phyloP scores from a whole-genome alignment of 2,888 invertebrate species.

The Willowsia nigromaculata region DNA sequence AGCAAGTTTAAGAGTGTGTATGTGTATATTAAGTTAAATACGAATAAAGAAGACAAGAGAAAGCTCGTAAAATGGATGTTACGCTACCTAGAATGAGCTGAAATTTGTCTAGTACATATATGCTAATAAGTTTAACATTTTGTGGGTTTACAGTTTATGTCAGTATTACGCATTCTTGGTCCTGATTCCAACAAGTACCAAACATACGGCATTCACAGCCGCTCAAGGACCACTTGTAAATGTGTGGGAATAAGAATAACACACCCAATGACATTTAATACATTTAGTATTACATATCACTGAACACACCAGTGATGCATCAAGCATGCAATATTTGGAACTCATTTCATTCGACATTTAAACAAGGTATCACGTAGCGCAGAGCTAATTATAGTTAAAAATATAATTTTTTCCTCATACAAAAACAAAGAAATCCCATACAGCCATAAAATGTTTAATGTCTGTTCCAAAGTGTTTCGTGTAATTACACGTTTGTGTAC shows the following conservation, averaged over 20 bases:
- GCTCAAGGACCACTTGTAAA: background rate
- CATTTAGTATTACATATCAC: background rate
- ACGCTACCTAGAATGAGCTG: background rate
- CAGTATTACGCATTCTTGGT: background rate
- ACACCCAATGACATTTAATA: too few species aligned
- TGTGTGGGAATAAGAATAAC: too few species aligned
- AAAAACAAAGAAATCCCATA: background rate
- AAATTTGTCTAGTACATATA: background rate
- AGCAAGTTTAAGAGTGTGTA: background rate
- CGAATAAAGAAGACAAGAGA: background rate
- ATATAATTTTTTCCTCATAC: background rate
- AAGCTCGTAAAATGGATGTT: background rate
- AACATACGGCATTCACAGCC: background rate
- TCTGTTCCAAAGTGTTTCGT: background rate
- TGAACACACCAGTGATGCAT: background rate
- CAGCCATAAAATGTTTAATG: background rate
- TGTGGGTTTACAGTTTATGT: background rate
- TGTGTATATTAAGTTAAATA: background rate
- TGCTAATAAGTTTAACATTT: conserved; percentile 32
- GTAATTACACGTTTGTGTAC: background rate
- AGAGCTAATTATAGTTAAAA: conserved; percentile 32
- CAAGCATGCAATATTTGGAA: conserved; percentile 52
- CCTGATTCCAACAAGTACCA: background rate
- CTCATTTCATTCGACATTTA: conserved; percentile 24
- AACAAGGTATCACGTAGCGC: conserved; percentile 26